These are phyloP conservation scores for Caerostris darwini DNA, from an alignment of 1,140 invertebrate species.

Conservation along the genomic window DNA sequence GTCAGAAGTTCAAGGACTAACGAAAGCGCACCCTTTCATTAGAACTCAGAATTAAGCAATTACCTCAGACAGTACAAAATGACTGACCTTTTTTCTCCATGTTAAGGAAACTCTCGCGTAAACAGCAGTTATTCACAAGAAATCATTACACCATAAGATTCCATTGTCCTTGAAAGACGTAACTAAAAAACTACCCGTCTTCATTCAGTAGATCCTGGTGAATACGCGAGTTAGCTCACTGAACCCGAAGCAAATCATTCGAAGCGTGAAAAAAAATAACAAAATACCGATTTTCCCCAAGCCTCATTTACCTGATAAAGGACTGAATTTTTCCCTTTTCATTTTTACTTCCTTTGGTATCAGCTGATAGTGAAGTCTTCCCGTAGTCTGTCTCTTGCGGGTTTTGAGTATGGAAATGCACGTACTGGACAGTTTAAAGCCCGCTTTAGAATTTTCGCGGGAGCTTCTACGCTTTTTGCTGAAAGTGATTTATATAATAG, in stretches of 20 bases:
- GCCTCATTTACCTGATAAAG: neutral
- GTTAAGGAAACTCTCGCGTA: no score
- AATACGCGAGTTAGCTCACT: neutral
- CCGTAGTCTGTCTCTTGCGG: neutral
- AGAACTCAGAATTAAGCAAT: no score
- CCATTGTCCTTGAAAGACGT: neutral
- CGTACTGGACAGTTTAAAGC: neutral
- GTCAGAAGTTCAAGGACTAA: no score
- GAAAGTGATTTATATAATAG: neutral
- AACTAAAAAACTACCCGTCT: neutral
- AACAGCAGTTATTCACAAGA: neutral
- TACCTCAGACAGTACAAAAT: no score
- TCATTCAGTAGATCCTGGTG: neutral
- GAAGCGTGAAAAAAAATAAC: neutral
- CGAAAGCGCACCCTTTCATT: no score
- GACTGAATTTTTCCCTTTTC: neutral
- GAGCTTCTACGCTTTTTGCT: slow-evolving; percentile 2
- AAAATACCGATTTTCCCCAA: neutral
- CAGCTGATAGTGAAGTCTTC: neutral
- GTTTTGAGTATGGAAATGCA: neutral
- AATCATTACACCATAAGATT: neutral
- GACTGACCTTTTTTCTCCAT: no score
- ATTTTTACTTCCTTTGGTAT: neutral
- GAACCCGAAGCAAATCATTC: neutral
- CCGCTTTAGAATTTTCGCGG: neutral